phyloP scores from a whole-genome alignment of 2,113 vertebrate species.

The Cariama cristata region DNA sequence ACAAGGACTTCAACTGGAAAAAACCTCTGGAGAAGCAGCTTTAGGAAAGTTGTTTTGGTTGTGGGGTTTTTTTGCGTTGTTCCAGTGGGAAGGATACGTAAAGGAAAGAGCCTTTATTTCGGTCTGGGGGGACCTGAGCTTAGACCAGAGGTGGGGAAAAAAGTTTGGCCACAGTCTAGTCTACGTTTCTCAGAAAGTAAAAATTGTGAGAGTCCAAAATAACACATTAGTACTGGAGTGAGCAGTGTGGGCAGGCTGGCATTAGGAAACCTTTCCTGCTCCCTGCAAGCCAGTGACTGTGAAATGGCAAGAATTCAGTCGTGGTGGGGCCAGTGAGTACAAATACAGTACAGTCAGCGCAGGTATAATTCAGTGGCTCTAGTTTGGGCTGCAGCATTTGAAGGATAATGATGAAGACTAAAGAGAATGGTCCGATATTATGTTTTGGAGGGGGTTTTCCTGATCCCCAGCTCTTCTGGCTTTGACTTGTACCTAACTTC shows the following conservation, averaged over 20 bases:
- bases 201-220: neutral
- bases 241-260: neutral
- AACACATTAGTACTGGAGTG: neutral
- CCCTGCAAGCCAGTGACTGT: neutral
- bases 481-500: neutral
- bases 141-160: neutral
- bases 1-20: constrained; percentile 3
- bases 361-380: accelerated
- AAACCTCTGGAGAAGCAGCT: constrained; percentile 5
- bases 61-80: neutral
- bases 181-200: neutral
- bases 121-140: neutral
- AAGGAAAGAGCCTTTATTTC: neutral
- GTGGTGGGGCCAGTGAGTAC: neutral
- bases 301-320: neutral
- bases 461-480: neutral
- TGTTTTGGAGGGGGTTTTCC: neutral
- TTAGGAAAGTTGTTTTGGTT: neutral
- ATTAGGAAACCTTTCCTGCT: neutral
- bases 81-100: neutral
- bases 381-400: neutral
- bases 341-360: neutral
- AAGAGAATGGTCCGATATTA: neutral
- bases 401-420: neutral
- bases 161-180: neutral